Base-by-base conservation (phyloP, 1,140 invertebrate genomes). In the Neocloeon triangulifer region DNA sequence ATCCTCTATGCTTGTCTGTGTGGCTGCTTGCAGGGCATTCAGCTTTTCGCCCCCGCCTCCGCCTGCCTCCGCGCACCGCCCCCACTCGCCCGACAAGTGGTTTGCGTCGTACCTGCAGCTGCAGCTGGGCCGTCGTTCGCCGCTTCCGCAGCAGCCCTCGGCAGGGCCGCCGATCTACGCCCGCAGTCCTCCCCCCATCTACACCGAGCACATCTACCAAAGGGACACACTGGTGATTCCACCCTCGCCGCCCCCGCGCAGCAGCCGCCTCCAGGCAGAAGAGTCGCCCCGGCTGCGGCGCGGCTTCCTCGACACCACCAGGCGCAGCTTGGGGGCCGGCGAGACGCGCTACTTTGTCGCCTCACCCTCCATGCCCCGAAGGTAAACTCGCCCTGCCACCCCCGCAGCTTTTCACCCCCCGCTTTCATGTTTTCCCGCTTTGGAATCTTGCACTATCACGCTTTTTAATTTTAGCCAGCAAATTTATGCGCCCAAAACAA, bases 61-160 rank as follows among this genome's bases (percentile, higher is more conserved):
- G 14, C n/a, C 27, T 16, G 14, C 15, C n/a, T 16, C 14, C 10
- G 27, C 14, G 10, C 27, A 29, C 13, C 27, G 19, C 13, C 13
- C 14, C 10, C 27, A 29, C 13, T 52, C 49, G 6, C 56, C 54
- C 32, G 59, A 64, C 41, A 64, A 63, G 41, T 66, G 73, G 43
- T 73, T 77, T 51, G 66, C 72, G 43, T 73, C 73, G 36, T 78
- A 78, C 54, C 67, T 79, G 41, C 74, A 76, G 56, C 64, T 68
- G 52, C 66, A 70, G 54, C 52, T 64, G 41, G 50, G 45, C n/a
- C n/a, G n/a, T n/a, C 15, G 35, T 30, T 4, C 22, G 37, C n/a
- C 21, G 26, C 10, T 15, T 12, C 5, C 19, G 28, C n/a, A 18
- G 30, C 13, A 22, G 35, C 18, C 31, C 25, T 13, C 28, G 29